Evolutionary conservation across 2,113 vertebrate genomes (phyloP).

Genomic region (Prolemur simus): DNA sequence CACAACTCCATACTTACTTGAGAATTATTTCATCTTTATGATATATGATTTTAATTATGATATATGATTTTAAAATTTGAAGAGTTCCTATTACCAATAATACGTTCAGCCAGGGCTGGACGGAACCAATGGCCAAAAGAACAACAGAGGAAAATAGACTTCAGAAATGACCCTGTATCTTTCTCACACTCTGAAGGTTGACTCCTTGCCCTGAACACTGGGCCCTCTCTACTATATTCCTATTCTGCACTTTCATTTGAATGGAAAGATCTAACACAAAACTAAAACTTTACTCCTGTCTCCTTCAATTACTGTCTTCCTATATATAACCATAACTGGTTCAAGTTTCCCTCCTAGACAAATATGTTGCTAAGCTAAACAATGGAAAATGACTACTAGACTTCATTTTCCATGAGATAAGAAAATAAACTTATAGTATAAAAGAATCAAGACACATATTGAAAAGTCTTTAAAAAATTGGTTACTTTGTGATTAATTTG

Average conservation of each 20-base stretch:
- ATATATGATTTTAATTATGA: constrained; percentile 8
- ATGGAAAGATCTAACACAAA: background rate
- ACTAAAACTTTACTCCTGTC: background rate
- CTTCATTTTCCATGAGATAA: background rate
- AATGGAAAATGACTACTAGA: background rate
- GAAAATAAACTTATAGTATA: background rate
- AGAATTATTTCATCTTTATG: background rate
- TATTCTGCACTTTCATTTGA: background rate
- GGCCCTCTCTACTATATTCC: background rate
- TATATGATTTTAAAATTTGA: constrained; percentile 33
- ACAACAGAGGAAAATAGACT: background rate
- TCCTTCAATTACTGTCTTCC: background rate
- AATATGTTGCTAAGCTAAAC: background rate
- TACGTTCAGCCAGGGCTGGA: background rate
- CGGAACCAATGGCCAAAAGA: background rate
- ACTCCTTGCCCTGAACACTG: background rate
- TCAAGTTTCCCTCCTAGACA: background rate
- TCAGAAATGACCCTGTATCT: background rate
- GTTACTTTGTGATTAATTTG: background rate
- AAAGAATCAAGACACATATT: background rate
- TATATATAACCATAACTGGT: background rate
- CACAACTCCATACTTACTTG: background rate
- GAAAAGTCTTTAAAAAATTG: background rate
- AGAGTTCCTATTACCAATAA: background rate
- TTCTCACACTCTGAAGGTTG: background rate